phyloP scores from a whole-genome alignment of 1,140 invertebrate genomes.

The Protaetia brevitarsis region DNA sequence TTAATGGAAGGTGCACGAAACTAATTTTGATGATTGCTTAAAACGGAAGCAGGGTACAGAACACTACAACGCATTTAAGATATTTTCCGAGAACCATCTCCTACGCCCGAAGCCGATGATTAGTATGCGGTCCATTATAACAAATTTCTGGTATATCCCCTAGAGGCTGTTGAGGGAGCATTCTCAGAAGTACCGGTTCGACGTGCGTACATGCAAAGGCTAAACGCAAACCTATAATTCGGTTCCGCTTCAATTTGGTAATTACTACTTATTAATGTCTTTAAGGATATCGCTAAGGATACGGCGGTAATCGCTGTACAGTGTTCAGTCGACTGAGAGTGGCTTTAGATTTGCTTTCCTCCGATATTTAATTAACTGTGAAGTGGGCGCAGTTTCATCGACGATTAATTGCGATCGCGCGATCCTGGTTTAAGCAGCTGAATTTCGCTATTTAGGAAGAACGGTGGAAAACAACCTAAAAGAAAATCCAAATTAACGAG shows the following conservation, averaged over 20 bases:
- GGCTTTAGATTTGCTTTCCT: slow-evolving; percentile 8
- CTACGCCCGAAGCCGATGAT: neutral
- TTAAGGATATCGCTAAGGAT: slow-evolving; percentile 13
- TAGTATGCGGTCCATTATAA: slow-evolving; percentile 14
- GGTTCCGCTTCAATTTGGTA: neutral
- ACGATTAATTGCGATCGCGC: slow-evolving; percentile 8
- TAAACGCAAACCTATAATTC: slow-evolving; percentile 1
- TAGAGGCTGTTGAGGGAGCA: neutral
- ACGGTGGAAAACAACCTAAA: too few species aligned
- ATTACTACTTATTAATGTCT: slow-evolving; percentile 12
- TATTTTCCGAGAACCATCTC: neutral
- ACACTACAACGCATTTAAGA: neutral
- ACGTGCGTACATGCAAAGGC: too few species aligned
- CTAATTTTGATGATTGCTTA: neutral
- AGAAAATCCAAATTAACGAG: too few species aligned
- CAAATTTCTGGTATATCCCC: neutral
- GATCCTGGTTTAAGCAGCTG: too few species aligned
- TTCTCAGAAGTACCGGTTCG: neutral
- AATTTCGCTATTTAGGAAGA: neutral
- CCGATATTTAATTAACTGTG: slow-evolving; percentile 5
- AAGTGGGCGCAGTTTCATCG: slow-evolving; percentile 13
- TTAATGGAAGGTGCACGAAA: neutral
- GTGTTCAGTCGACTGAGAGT: neutral
- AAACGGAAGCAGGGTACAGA: neutral
- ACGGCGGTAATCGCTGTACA: neutral